Base-by-base conservation (phyloP, 35 echinoderm and acorn worm genomes). In the Heliocidaris erythrogramma region DNA sequence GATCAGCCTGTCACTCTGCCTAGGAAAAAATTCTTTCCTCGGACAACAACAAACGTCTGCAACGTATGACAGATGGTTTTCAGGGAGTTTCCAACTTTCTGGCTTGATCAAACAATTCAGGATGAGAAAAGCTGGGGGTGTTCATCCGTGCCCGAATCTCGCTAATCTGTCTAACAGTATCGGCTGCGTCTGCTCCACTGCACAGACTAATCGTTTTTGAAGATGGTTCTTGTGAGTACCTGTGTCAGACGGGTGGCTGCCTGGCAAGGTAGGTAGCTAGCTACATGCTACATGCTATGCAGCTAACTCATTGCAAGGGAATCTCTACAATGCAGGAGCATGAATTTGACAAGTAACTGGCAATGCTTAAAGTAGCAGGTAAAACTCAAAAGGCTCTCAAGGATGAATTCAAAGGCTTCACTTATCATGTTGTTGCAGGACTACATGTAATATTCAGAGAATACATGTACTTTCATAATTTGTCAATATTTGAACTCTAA, bases 21-120 rank as follows among this genome's bases (percentile, higher is more conserved):
- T 42, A 5, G 5, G 18, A 27, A 6, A 78, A 5, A 78, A 27
- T n/a, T 2, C 27, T 78, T 9, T 27, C 65, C 14, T 78, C 7
- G 65, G 60, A 65, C 60, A 69, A 78, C 65, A 78, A 78, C 65
- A 78, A n/a, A n/a, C 65, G 65, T 78, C 65, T 78, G 65, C 65
- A 27, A 78, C 21, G 21, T 24, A 27, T 78, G 65, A n/a, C 65
- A 78, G 65, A 78, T 78, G 65, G 65, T 78, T 78, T 78, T 78
- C 2, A 78, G 65, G 65, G 65, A 78, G 65, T 78, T 27, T 18
- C 18, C 65, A 78, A 78, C 65, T 78, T 78, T 21, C 65, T 24
- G 65, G 52, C 52, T 56, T 56, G 52, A 56, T 56, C 52, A 56
- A 56, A 56, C 52, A 56, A 56, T 78, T 78, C 18, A 78, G 35